Conservation (phyloP, 1,140 invertebrate species). For the Saccostrea cuccullata region DNA sequence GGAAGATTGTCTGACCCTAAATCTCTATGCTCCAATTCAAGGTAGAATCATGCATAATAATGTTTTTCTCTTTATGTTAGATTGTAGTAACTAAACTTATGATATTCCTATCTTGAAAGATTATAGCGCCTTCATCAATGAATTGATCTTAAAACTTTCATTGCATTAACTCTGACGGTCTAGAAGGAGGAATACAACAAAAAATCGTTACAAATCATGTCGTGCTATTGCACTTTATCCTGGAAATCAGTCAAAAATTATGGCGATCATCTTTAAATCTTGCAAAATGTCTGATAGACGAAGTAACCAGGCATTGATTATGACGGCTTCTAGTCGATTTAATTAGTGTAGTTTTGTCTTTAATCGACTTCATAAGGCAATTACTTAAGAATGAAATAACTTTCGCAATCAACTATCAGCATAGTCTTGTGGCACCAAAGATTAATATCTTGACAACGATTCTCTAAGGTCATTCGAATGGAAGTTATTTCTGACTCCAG, state of each 20-base stretch:
- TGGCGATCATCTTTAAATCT: not conserved
- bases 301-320: not conserved
- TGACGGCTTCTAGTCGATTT: not conserved
- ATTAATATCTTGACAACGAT: not conserved
- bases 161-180: not conserved
- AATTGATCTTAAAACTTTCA: not conserved
- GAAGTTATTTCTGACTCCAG: not conserved
- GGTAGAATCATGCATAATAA: not conserved
- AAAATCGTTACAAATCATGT: not conserved
- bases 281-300: not conserved
- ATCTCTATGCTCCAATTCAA: conserved; percentile 11
- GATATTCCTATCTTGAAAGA: not conserved
- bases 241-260: not conserved
- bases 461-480: not conserved
- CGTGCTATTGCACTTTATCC: not conserved
- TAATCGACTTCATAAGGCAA: conserved; percentile 7
- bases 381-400: not conserved
- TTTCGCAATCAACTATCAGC: not conserved
- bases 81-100: not conserved
- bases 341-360: conserved; percentile 19
- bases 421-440: not conserved
- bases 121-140: not conserved
- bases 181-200: not conserved
- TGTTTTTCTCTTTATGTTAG: not conserved
- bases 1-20: conserved; percentile 5